Conservation (phyloP, 2,797 vertebrate genomes). For the Lagocephalus sceleratus region DNA sequence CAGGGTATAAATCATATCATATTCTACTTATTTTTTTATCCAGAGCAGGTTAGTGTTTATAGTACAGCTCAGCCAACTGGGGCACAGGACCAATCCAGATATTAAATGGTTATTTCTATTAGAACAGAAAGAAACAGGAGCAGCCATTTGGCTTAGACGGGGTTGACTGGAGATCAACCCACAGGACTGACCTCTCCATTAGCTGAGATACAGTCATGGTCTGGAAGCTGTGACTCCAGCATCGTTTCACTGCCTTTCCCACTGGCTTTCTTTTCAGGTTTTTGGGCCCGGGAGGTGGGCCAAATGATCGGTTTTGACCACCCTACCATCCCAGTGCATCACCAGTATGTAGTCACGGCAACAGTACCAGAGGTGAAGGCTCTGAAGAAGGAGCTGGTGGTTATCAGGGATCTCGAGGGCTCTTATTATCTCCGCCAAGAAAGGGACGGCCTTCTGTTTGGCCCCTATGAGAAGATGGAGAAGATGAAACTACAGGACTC, state of each 20-base stretch:
- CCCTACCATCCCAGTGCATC: constrained; percentile 93
- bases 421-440: constrained; percentile 95
- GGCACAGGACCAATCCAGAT: too few species aligned
- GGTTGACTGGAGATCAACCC: too few species aligned
- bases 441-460: constrained; percentile 92
- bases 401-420: constrained; percentile 92
- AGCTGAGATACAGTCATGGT: too few species aligned
- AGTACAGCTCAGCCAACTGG: too few species aligned
- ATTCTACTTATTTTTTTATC: too few species aligned
- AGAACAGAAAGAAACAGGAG: too few species aligned
- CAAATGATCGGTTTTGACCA: constrained; percentile 89
- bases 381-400: constrained; percentile 86
- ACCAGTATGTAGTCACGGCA: constrained; percentile 93
- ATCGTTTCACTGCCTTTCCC: too few species aligned
- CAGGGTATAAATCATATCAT: background rate
- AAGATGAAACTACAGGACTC: constrained; percentile 96
- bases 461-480: constrained; percentile 90
- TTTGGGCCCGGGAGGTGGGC: constrained; percentile 94
- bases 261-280: constrained; percentile 73
- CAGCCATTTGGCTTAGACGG: too few species aligned
- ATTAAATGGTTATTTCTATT: too few species aligned
- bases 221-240: too few species aligned
- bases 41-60: too few species aligned
- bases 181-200: too few species aligned
- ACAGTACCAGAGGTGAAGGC: constrained; percentile 95